Percentiles rank a stretch among this genome's conserved stretches.
Conservation (phyloP, 2,888 invertebrate species). For the Xylota sylvarum region DNA sequence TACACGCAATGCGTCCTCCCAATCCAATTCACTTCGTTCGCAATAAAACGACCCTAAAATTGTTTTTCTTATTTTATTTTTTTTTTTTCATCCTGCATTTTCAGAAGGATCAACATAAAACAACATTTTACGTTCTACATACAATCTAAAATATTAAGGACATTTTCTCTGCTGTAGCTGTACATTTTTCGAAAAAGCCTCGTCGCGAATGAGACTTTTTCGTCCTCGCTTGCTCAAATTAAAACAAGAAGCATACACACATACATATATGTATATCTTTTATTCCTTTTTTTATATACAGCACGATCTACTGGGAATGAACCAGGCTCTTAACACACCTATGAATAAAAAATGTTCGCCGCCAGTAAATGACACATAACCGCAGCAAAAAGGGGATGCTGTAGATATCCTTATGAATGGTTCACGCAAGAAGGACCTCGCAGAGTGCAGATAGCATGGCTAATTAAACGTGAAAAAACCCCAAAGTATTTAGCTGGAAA, state of each 20-base stretch:
- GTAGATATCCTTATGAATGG: constrained; percentile 45
- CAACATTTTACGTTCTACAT: constrained; percentile 50
- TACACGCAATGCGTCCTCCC: constrained; percentile 32
- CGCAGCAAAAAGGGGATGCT: constrained; percentile 20
- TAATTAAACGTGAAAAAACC: constrained; percentile 73
- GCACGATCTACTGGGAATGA: constrained; percentile 20
- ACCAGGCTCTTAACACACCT: constrained; percentile 55
- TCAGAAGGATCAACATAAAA: constrained; percentile 50
- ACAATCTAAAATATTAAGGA: constrained; percentile 54
- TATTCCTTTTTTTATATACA: constrained; percentile 24
- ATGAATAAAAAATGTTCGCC: constrained; percentile 69
- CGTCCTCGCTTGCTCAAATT: constrained; percentile 42
- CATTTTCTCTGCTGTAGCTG: constrained; percentile 23
- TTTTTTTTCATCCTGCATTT: constrained; percentile 3
- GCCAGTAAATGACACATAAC: constrained; percentile 68
- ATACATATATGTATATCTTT: neutral
- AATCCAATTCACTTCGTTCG: constrained; percentile 54
- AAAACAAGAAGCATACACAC: constrained; percentile 42
- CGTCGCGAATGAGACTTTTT: constrained; percentile 37
- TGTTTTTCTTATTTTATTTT: neutral
- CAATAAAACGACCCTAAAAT: constrained; percentile 47
- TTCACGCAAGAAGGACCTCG: constrained; percentile 65
- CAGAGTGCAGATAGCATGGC: constrained; percentile 67
- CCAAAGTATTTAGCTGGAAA: constrained; percentile 65
- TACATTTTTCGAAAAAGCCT: neutral